Percentiles rank a stretch among this genome's conserved stretches.
Evolutionary conservation across 2,888 invertebrate species (phyloP).

Genomic region (Chrysopilus asiliformis): DNA sequence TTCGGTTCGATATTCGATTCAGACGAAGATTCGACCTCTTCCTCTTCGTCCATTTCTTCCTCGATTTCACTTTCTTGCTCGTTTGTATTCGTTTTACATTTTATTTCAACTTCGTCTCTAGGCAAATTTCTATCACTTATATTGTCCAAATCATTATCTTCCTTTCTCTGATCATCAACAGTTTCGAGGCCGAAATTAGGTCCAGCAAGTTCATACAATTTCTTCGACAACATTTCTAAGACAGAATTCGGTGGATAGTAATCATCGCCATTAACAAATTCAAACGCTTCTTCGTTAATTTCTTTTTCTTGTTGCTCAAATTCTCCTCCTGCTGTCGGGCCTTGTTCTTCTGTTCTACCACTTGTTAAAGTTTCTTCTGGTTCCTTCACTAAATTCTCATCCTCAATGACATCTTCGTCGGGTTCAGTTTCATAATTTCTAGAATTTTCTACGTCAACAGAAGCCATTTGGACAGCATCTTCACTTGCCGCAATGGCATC

Average conservation of each 20-base stretch:
- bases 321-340: background rate
- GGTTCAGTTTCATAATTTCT: background rate
- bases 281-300: constrained; percentile 13
- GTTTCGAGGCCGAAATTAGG: constrained; percentile 20
- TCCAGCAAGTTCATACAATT: constrained; percentile 24
- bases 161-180: too few species aligned
- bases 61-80: too few species aligned
- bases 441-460: constrained; percentile 1
- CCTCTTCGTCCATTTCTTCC: too few species aligned
- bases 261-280: constrained; percentile 12
- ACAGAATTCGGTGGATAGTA: too few species aligned
- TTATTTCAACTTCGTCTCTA: too few species aligned
- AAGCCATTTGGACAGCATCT: constrained; percentile 1
- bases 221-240: constrained; percentile 25
- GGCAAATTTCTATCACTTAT: too few species aligned
- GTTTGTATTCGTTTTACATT: too few species aligned
- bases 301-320: background rate
- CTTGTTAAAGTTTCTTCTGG: constrained; percentile 21
- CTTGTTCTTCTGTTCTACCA: background rate
- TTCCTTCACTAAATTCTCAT: constrained; percentile 25
- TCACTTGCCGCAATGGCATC: background rate
- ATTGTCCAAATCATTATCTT: too few species aligned
- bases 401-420: background rate
- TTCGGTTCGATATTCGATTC: constrained; percentile 6
- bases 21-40: constrained; percentile 11